phyloP scores from a whole-genome alignment of 1,140 invertebrate genomes.

The Drosophila varians region DNA sequence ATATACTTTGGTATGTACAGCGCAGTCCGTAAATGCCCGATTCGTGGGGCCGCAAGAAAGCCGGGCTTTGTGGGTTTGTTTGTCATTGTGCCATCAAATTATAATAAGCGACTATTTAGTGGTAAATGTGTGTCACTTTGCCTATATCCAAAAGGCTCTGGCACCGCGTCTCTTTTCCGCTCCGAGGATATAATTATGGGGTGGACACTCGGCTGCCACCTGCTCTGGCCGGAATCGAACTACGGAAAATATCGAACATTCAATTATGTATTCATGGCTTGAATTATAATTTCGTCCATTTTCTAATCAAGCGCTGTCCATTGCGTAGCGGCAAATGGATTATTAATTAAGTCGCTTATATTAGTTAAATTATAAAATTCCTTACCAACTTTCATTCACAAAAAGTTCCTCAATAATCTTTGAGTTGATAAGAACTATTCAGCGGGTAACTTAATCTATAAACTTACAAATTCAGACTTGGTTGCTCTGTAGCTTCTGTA shows the following conservation, averaged over 20 bases:
- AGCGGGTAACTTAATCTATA: neutral
- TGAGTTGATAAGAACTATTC: neutral
- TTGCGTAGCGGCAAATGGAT: no score
- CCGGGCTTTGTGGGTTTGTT: conserved; percentile 29
- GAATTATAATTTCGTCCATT: conserved; percentile 19
- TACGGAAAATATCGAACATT: conserved; percentile 49
- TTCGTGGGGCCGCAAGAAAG: conserved; percentile 28
- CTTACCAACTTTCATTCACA: neutral
- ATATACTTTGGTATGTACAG: conserved; percentile 12
- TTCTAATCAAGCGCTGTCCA: conserved; percentile 1
- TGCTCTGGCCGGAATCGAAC: conserved; percentile 7
- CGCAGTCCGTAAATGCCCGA: conserved; percentile 18
- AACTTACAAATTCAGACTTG: neutral
- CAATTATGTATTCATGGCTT: conserved; percentile 36
- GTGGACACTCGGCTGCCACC: conserved; percentile 1
- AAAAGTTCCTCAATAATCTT: neutral
- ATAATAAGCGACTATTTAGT: conserved; percentile 78
- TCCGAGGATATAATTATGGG: conserved; percentile 47
- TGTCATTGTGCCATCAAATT: conserved; percentile 78
- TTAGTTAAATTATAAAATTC: neutral
- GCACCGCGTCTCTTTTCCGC: neutral
- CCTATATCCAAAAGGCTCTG: conserved; percentile 21
- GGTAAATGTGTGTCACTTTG: conserved; percentile 77
- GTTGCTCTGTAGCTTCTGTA: neutral
- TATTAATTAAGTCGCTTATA: neutral